A percentile compares a stretch with the other conserved stretches of the same genome.
phyloP scores from a whole-genome alignment of 2,797 vertebrate genomes.

The Smutsia gigantea region DNA sequence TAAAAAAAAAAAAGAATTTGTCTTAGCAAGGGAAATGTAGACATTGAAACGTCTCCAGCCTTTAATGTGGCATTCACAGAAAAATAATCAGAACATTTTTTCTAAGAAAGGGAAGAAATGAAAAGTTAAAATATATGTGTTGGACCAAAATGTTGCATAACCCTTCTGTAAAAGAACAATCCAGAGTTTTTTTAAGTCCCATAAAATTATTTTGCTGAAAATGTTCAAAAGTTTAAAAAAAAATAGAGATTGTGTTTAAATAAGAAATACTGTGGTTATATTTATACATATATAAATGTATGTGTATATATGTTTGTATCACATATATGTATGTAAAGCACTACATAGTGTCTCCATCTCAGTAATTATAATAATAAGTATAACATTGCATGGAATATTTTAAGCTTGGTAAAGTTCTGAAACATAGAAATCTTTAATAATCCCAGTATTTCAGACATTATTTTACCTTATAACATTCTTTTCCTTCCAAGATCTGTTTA shows the following conservation, averaged over 20 bases:
- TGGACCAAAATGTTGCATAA: not conserved
- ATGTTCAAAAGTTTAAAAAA: not conserved
- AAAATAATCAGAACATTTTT: not conserved
- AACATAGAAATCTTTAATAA: not conserved
- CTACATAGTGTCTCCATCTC: not conserved
- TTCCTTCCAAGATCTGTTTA: not conserved
- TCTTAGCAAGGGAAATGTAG: not conserved
- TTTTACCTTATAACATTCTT: not conserved
- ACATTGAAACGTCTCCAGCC: not conserved
- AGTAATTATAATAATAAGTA: not conserved
- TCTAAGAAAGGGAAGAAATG: not conserved
- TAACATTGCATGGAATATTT: not conserved
- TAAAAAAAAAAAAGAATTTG: not conserved
- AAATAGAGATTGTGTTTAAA: not conserved
- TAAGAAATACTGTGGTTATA: not conserved
- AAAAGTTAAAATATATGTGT: not conserved
- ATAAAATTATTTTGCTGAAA: conserved; percentile 1
- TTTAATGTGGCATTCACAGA: conserved; percentile 11
- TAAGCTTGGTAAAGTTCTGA: not conserved
- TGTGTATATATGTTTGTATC: not conserved
- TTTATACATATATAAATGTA: not conserved
- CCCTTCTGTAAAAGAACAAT: not conserved
- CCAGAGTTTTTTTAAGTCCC: not conserved
- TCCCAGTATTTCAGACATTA: not conserved
- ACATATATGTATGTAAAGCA: not conserved